Base-by-base conservation (phyloP, 2,797 vertebrate genomes). In the Rousettus madagascariensis region DNA sequence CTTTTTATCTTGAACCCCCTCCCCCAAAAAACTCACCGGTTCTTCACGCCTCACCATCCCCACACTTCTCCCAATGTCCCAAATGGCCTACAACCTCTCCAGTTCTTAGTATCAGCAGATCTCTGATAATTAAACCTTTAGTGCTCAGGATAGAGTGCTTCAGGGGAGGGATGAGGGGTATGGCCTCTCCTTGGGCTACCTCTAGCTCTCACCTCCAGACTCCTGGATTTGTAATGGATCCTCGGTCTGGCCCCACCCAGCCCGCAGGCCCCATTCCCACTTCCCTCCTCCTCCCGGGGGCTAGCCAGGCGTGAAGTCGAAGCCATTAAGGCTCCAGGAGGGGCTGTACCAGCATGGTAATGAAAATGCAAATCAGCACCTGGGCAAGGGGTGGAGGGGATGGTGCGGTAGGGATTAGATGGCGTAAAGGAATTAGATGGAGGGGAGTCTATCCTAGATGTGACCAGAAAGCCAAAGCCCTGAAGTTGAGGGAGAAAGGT, bases 311-410 rank as follows among this genome's bases (percentile, higher is more conserved):
- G 0, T 49, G 87, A 95, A 96, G 86, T 88, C 36, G 10, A 68
- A 90, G 90, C 72, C 85, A 69, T 95, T 90, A 92, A 89, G 80
- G 69, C 57, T 66, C 72, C 2, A 0, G 30, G 0, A 36, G 33
- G 83, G 94, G 20, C 57, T 69, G 59, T 80, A 83, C 68, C 93
- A 61, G 59, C 79, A 95, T 94, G 90, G 38, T 94, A 96, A 96
- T 96, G 85, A 95, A 87, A 68, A 97, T 97, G 97, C 93, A 97
- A 98, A 97, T 97, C 38, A 95, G 91, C 83, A 95, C 96, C 95
- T 80, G 78, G 87, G 65, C 91, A 43, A 89, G 38, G 66, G 61
- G 17, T 49, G 16, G 66, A 51, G 8, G 66, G 59, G 30, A 13
- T 1, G 9, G 41, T 16, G 30, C 8, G 59, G 53, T 4, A 30